Evolutionary conservation across 2,888 invertebrate species (phyloP).

Genomic region (Microctonus brassicae): DNA sequence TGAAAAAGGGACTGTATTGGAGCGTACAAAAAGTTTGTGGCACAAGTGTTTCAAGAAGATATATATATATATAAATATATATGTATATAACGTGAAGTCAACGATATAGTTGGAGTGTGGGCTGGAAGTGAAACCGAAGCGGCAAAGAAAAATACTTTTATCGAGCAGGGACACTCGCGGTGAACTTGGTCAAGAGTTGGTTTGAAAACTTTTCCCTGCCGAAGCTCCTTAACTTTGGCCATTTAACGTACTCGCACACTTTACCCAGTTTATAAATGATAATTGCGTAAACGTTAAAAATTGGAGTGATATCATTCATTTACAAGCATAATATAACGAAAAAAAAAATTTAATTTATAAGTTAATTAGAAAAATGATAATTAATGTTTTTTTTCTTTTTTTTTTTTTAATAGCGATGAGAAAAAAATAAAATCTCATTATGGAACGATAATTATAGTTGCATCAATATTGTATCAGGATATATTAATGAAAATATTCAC

Average conservation of each 20-base stretch:
- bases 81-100: constrained; percentile 4
- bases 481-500: too few species aligned
- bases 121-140: constrained; percentile 34
- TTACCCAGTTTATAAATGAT: constrained; percentile 17
- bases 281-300: constrained; percentile 18
- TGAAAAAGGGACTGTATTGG: constrained; percentile 8
- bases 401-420: too few species aligned
- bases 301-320: not conserved
- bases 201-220: constrained; percentile 49
- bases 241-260: constrained; percentile 55
- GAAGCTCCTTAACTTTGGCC: constrained; percentile 58
- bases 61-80: not conserved
- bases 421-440: too few species aligned
- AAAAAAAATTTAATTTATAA: too few species aligned
- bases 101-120: constrained; percentile 25
- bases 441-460: too few species aligned
- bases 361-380: too few species aligned
- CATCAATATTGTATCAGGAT: too few species aligned
- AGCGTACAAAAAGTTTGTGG: constrained; percentile 6
- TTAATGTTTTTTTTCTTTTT: too few species aligned
- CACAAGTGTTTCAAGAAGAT: not conserved
- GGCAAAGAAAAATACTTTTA: constrained; percentile 65
- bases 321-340: too few species aligned
- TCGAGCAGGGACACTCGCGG: constrained; percentile 61
- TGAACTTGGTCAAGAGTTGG: constrained; percentile 56